Evolutionary conservation across 1,140 invertebrate genomes (phyloP).

Genomic region (Orius laevigatus): DNA sequence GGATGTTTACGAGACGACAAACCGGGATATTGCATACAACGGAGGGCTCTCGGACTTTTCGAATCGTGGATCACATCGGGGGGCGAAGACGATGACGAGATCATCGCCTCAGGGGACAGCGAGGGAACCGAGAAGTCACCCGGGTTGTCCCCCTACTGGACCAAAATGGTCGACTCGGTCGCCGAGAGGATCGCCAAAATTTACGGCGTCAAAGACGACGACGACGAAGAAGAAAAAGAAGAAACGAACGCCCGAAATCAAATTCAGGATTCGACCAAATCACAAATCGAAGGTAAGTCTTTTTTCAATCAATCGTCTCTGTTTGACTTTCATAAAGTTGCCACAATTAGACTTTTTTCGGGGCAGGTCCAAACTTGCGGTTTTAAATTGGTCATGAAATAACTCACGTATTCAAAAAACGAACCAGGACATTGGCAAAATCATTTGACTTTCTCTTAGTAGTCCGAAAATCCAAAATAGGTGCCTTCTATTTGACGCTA

Average conservation of each 20-base stretch:
- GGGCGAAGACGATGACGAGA: slow-evolving; percentile 3
- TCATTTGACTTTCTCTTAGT: no score
- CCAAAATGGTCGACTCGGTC: slow-evolving; percentile 4
- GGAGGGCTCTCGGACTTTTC: slow-evolving; percentile 11
- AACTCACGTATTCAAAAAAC: no score
- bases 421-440: no score
- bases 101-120: neutral
- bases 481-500: no score
- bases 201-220: slow-evolving; percentile 8
- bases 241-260: neutral
- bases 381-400: no score
- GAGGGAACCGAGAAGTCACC: neutral
- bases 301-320: neutral
- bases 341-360: no score
- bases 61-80: slow-evolving; percentile 9
- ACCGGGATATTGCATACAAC: slow-evolving; percentile 11
- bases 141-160: slow-evolving; percentile 8
- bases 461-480: no score
- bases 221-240: slow-evolving; percentile 7
- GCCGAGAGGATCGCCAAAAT: slow-evolving; percentile 7
- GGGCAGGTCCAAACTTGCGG: no score
- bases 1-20: slow-evolving; percentile 6
- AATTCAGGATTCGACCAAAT: neutral
- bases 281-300: slow-evolving; percentile 8
- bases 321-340: neutral